Percentiles rank a stretch among this genome's conserved stretches.
Conservation (phyloP, 2,113 vertebrate species). For the Chinchilla lanigera region DNA sequence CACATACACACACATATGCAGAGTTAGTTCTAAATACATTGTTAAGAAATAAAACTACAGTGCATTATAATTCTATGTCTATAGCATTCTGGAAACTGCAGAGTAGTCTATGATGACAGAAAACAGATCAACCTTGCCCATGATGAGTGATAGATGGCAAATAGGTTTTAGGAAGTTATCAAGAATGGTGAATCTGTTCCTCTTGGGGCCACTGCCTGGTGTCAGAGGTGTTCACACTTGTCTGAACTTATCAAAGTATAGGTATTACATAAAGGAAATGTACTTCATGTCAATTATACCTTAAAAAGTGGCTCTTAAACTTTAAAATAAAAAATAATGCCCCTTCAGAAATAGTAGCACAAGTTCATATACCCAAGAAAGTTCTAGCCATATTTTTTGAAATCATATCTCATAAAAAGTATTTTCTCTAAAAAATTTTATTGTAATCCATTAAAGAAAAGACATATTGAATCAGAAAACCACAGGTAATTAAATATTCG, state of each 20-base stretch:
- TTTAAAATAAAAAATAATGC: background rate
- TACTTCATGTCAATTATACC: background rate
- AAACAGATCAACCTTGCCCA: no score
- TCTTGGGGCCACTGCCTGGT: no score
- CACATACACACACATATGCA: background rate
- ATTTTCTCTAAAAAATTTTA: background rate
- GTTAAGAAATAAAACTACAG: no score
- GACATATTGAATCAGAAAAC: background rate
- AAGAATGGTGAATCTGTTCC: no score
- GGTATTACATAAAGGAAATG: background rate
- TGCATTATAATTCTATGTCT: no score
- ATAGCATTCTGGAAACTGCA: no score
- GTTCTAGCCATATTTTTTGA: background rate
- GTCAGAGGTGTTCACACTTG: background rate
- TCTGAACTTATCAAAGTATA: background rate
- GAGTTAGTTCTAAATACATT: no score
- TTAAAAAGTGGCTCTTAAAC: background rate
- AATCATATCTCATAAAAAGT: background rate
- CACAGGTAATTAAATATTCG: background rate
- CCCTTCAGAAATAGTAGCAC: background rate
- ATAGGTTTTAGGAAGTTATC: no score
- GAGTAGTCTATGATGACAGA: no score
- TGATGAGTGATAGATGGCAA: no score
- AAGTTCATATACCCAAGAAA: background rate
- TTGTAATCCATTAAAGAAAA: background rate